A percentile compares a stretch with the other conserved stretches of the same genome.
These are phyloP conservation scores for Drosophila niveifrons DNA, from an alignment of 2,888 invertebrate genomes.

Conservation along the genomic window DNA sequence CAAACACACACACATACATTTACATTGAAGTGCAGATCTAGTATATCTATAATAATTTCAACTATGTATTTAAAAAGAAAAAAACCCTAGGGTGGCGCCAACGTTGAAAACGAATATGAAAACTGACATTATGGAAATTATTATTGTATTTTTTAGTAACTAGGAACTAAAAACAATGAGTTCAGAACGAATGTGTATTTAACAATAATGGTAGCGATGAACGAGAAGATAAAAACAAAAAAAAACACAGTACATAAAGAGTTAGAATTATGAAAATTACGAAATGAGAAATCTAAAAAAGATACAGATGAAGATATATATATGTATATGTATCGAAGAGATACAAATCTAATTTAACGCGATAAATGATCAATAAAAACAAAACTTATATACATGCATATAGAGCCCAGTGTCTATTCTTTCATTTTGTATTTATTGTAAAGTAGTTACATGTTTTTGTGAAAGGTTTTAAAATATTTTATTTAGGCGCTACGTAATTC, in stretches of 20 bases:
- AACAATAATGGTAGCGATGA: constrained; percentile 65
- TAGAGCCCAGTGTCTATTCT: constrained; percentile 8
- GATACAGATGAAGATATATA: constrained; percentile 38
- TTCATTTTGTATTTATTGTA: constrained; percentile 50
- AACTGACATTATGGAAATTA: constrained; percentile 50
- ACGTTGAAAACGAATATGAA: constrained; percentile 50
- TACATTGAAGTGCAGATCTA: constrained; percentile 44
- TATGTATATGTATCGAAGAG: constrained; percentile 49
- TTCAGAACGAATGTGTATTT: constrained; percentile 65
- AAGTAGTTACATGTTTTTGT: constrained; percentile 26
- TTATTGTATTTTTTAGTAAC: constrained; percentile 67
- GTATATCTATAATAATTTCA: constrained; percentile 49
- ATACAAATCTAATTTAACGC: constrained; percentile 50
- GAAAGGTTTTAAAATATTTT: constrained; percentile 58
- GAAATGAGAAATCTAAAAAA: constrained; percentile 38
- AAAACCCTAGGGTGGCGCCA: constrained; percentile 20
- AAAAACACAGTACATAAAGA: constrained; percentile 40
- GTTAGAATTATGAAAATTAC: constrained; percentile 62
- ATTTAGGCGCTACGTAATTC: constrained; percentile 61
- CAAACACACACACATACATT: constrained; percentile 37
- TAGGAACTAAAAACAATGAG: constrained; percentile 45
- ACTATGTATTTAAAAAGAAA: constrained; percentile 31
- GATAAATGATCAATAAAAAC: constrained; percentile 74
- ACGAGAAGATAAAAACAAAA: constrained; percentile 31
- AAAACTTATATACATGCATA: constrained; percentile 38